Evolutionary conservation across 2,888 invertebrate species (phyloP), one percentile per base, ranked within the genome.

Genomic region (Capitulum mitella): DNA sequence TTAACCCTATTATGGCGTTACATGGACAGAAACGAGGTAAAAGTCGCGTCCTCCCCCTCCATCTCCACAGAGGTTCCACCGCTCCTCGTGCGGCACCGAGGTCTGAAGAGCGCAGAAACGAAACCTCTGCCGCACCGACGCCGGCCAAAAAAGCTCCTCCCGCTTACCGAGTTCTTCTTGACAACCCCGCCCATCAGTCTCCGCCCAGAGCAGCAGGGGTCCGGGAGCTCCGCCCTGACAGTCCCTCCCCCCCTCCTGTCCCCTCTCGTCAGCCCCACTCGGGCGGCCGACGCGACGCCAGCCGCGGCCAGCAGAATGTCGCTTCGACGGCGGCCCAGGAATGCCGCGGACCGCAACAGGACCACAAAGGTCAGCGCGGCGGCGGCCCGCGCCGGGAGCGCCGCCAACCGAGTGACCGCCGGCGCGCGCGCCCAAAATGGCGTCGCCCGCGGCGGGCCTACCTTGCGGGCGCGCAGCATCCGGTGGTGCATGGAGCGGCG

Each of bases 391-490:
- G n/a, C 29, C 58, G 58, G 58, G 58, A 58, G n/a, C 58, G 58
- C 10, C 58, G 58, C 58, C 58, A 58, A 58, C 10, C n/a, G 10
- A 10, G 87, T 84, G 16, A 83, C 85, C 26, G 54, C 40, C 26
- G 40, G 19, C 37, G 10, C 26, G 34, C 34, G 22, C 37, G 26
- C 46, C 37, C 51, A 1, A 37, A 14, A 6, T 3, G 40, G 22
- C 26, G 40, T 10, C 70, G 70, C 8, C 70, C 37, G 37, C 37
- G 6, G 37, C 40, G 26, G 70, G 70, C 70, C 70, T 70, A 70
- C 70, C 70, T 70, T 70, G 70, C 70, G 70, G 26, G 70, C 40
- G 19, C 40, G 22, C 37, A 70, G 70, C 22, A 70, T 37, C 2
- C 70, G 70, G 70, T 40, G 70, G 40, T 70, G 70, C 0, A 70